phyloP scores from a whole-genome alignment of 2,888 invertebrate species.

The Margaritifera margaritifera region DNA sequence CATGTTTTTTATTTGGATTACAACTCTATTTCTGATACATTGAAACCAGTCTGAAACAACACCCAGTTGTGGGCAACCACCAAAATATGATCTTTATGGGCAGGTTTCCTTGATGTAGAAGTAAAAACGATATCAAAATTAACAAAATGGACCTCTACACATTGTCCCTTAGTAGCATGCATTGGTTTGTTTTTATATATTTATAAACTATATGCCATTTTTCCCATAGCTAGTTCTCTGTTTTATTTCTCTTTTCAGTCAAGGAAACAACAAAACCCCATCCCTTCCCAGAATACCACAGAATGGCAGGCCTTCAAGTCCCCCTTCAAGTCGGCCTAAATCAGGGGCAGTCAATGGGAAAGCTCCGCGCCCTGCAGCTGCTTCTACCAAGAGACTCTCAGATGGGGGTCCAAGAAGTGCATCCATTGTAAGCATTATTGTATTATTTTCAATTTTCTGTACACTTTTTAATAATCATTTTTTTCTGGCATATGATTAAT shows the following conservation, averaged over 20 bases:
- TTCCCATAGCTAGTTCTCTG: neutral
- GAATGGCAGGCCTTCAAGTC: slow-evolving; percentile 54
- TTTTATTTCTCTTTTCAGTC: slow-evolving; percentile 18
- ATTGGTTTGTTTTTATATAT: too few relatives aligned
- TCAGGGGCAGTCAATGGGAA: slow-evolving; percentile 49
- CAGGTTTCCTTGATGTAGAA: too few relatives aligned
- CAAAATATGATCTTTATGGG: too few relatives aligned
- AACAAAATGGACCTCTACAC: neutral
- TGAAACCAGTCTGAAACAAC: too few relatives aligned
- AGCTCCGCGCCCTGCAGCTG: slow-evolving; percentile 30
- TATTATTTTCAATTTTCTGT: too few relatives aligned
- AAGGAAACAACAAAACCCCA: slow-evolving; percentile 42
- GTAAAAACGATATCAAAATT: too few relatives aligned
- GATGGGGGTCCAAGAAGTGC: slow-evolving; percentile 16
- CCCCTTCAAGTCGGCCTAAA: slow-evolving; percentile 49
- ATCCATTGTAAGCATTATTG: slow-evolving; percentile 26
- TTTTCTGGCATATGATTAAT: too few relatives aligned
- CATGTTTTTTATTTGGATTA: too few relatives aligned
- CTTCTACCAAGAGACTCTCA: slow-evolving; percentile 30
- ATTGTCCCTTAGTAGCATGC: neutral
- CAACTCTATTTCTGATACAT: too few relatives aligned
- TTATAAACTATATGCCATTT: neutral
- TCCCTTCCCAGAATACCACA: slow-evolving; percentile 65
- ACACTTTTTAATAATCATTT: too few relatives aligned
- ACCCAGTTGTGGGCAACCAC: too few relatives aligned